These are phyloP conservation scores for Hipposideros larvatus DNA, from an alignment of 2,797 vertebrate species.

Conservation along the genomic window DNA sequence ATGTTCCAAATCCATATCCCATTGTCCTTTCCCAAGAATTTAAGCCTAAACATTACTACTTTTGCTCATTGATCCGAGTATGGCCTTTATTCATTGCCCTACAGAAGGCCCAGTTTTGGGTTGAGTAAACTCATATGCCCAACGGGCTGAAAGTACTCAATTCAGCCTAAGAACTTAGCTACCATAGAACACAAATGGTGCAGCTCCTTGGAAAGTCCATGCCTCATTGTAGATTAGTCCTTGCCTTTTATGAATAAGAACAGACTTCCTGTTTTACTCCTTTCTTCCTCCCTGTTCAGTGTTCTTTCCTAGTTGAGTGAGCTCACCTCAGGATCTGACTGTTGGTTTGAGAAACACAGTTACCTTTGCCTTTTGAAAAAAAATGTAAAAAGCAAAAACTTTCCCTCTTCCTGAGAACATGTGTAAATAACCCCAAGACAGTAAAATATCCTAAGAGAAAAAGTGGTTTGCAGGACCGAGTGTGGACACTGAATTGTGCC, in stretches of 20 bases:
- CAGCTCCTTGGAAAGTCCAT: neutral
- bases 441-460: neutral
- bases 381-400: neutral
- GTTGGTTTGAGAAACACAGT: neutral
- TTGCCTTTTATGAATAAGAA: conserved; percentile 4
- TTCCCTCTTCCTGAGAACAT: neutral
- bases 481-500: neutral
- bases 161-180: neutral
- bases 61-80: neutral
- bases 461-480: neutral
- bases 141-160: neutral
- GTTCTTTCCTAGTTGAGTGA: neutral
- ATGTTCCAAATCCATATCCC: neutral
- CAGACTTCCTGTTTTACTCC: neutral
- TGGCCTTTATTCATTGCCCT: neutral
- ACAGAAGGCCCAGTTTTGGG: neutral
- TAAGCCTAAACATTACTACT: neutral
- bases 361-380: neutral
- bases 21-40: neutral
- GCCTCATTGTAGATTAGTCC: neutral
- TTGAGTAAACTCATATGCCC: neutral
- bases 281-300: neutral
- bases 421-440: neutral
- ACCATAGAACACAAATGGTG: neutral
- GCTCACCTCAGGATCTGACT: neutral